Evolutionary conservation across 1,140 invertebrate genomes (phyloP).

Genomic region (Anastrepha ludens): DNA sequence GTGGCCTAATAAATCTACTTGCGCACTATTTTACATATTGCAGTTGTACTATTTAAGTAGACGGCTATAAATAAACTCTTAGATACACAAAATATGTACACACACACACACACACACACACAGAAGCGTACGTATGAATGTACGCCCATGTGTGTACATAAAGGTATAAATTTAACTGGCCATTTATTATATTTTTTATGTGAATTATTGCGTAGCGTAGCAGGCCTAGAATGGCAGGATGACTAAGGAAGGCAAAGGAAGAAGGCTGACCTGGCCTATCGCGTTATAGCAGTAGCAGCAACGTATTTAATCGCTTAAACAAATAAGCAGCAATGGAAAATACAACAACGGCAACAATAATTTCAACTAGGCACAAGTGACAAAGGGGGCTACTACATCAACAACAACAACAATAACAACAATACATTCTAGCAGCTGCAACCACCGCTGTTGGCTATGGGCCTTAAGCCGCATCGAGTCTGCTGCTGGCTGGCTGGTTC

Average conservation of each 20-base stretch:
- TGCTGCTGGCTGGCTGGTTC: not conserved
- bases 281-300: constrained; percentile 11
- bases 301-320: constrained; percentile 46
- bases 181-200: constrained; percentile 53
- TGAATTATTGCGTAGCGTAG: constrained; percentile 47
- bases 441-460: constrained; percentile 28
- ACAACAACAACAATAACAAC: not conserved
- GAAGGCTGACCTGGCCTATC: not conserved
- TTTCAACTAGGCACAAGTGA: constrained; percentile 15
- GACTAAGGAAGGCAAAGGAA: not conserved
- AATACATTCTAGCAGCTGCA: constrained; percentile 23
- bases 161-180: constrained; percentile 52
- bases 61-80: constrained; percentile 48
- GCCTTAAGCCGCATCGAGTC: not conserved
- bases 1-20: constrained; percentile 48
- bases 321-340: constrained; percentile 42
- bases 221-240: not conserved
- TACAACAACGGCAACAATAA: constrained; percentile 28
- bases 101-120: not conserved
- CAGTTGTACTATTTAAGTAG: constrained; percentile 50
- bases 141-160: not conserved
- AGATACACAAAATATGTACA: not conserved
- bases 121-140: not conserved
- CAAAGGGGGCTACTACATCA: not conserved
- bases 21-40: constrained; percentile 52